Evolutionary conservation across 2,113 vertebrate species (phyloP).

Genomic region (Tetrao urogallus): DNA sequence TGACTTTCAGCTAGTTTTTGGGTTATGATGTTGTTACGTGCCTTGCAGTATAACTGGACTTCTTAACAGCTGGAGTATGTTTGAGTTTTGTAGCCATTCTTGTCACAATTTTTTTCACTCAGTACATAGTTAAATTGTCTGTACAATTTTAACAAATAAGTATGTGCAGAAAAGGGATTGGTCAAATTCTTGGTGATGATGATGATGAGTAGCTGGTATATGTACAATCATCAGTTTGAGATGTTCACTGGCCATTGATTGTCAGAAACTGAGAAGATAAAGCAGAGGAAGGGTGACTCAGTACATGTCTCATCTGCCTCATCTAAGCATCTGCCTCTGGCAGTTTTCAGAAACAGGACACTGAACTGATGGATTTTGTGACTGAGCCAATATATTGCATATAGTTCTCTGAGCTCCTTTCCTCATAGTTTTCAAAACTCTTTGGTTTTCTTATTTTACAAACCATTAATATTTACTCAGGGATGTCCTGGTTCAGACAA

Average conservation of each 20-base stretch:
- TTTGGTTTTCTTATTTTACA: neutral
- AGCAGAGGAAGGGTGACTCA: constrained; percentile 16
- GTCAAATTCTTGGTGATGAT: neutral
- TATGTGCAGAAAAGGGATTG: neutral
- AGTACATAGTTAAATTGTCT: neutral
- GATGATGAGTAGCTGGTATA: neutral
- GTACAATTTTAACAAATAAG: neutral
- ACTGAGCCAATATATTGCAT: neutral
- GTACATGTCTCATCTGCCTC: neutral
- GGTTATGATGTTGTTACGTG: neutral
- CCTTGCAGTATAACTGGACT: neutral
- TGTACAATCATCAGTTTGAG: fast-evolving
- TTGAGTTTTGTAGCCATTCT: neutral
- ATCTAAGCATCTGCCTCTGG: constrained; percentile 28
- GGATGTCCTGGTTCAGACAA: neutral
- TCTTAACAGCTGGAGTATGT: neutral
- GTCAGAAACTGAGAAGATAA: constrained; percentile 21
- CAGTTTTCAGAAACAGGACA: constrained; percentile 1
- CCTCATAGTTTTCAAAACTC: neutral
- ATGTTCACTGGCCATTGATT: neutral
- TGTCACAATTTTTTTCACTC: neutral
- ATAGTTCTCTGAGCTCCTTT: neutral
- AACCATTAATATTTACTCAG: neutral
- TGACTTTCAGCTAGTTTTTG: neutral
- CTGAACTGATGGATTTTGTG: constrained; percentile 46